phyloP scores from a whole-genome alignment of 2,113 vertebrate genomes.

The Apistogramma diplotaenia region DNA sequence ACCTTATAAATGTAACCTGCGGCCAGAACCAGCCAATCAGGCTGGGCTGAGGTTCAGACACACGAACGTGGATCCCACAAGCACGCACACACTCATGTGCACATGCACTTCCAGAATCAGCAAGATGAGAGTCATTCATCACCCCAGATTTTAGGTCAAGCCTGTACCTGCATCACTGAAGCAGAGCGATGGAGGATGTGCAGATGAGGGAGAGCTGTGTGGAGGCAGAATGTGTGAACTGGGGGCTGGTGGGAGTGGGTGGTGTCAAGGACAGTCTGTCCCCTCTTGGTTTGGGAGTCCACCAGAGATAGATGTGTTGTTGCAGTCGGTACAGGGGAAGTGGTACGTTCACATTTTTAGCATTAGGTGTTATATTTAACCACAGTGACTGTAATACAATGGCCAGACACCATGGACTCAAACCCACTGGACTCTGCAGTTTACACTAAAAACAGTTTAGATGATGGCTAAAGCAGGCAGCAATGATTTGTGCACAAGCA shows the following conservation, averaged over 20 bases:
- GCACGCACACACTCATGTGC: not conserved
- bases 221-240: conserved; percentile 17
- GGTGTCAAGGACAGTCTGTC: conserved; percentile 35
- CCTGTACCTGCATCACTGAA: conserved; percentile 61
- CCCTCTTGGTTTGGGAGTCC: not conserved
- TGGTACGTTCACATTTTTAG: not conserved
- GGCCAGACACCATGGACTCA: not conserved
- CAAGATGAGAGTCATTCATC: conserved; percentile 70
- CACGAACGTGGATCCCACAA: conserved; percentile 1
- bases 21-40: not conserved
- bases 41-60: not conserved
- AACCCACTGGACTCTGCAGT: not conserved
- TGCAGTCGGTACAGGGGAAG: not conserved
- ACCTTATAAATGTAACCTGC: not conserved
- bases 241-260: not conserved
- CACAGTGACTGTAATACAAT: not conserved
- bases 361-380: not conserved
- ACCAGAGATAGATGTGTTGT: not conserved
- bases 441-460: not conserved
- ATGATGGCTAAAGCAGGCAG: not conserved
- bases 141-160: conserved; percentile 73
- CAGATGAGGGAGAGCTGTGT: not conserved
- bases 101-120: conserved; percentile 47
- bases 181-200: conserved; percentile 22
- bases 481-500: not conserved